These are phyloP conservation scores for Mus minutoides DNA, from an alignment of 2,797 vertebrate species.

Conservation along the genomic window DNA sequence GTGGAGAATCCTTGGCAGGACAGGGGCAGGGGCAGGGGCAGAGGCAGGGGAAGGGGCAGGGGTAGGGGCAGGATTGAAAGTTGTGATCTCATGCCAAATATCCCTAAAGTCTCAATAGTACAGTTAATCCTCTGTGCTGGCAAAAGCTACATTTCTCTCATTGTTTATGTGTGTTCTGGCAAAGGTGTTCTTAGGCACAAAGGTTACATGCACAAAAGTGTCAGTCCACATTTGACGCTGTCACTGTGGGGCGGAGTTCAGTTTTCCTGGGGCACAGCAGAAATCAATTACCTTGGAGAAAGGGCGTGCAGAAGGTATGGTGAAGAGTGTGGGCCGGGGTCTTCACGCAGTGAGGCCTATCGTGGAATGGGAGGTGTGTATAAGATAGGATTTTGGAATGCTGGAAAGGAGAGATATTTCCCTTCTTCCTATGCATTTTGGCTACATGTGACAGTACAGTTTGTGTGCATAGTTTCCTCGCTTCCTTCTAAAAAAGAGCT, in stretches of 20 bases:
- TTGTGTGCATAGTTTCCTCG: neutral
- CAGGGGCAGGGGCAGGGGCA: too few species aligned
- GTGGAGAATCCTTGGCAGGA: neutral
- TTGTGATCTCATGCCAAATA: slow-evolving; percentile 24
- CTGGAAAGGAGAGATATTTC: neutral
- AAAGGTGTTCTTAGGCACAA: slow-evolving; percentile 37
- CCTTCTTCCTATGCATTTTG: neutral
- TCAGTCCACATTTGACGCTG: slow-evolving; percentile 18
- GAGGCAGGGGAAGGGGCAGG: neutral
- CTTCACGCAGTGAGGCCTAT: neutral
- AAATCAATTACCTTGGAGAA: slow-evolving; percentile 4
- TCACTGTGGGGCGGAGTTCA: too few species aligned
- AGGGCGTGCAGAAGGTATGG: neutral
- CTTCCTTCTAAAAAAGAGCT: neutral
- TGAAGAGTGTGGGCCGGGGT: neutral
- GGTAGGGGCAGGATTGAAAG: neutral
- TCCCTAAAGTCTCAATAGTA: slow-evolving; percentile 35
- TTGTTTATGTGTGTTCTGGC: slow-evolving; percentile 52
- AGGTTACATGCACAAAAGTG: slow-evolving; percentile 50
- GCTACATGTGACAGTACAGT: neutral
- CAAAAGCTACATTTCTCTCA: slow-evolving; percentile 16
- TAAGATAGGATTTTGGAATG: neutral
- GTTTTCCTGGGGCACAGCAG: slow-evolving; percentile 45
- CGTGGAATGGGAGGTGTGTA: neutral
- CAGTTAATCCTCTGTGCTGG: slow-evolving; percentile 48